phyloP scores from a whole-genome alignment of 2,888 invertebrate genomes.

The Tipula helvola region DNA sequence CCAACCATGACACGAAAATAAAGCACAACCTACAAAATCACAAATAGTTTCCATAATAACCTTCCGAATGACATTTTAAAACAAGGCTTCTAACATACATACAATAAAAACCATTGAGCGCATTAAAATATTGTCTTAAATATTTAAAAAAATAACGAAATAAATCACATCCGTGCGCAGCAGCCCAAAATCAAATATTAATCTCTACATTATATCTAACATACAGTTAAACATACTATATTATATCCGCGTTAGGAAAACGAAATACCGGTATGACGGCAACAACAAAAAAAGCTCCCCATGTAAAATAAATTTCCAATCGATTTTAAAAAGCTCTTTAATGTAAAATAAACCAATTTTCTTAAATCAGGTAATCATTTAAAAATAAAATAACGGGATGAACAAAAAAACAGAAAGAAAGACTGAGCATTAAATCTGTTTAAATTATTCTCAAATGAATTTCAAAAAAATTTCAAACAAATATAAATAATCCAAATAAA shows the following conservation, averaged over 20 bases:
- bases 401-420: background rate
- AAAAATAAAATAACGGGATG: background rate
- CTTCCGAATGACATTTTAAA: no score
- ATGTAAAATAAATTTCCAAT: background rate
- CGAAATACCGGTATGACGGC: background rate
- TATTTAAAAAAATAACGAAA: background rate
- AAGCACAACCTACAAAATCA: no score
- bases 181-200: background rate
- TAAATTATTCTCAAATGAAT: background rate
- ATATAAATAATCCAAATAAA: background rate
- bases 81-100: no score
- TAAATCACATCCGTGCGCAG: background rate
- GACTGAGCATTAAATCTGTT: background rate
- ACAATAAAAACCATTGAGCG: no score
- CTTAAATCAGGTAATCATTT: background rate
- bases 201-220: background rate
- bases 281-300: background rate
- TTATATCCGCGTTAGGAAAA: background rate
- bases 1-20: no score
- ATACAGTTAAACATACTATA: no score
- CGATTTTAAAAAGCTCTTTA: background rate
- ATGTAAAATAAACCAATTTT: background rate
- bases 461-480: background rate
- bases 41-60: no score
- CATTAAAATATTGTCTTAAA: background rate